Percentiles rank a stretch among this genome's conserved stretches.
phyloP scores from a whole-genome alignment of 2,113 vertebrate genomes.

The Erinaceus europaeus region DNA sequence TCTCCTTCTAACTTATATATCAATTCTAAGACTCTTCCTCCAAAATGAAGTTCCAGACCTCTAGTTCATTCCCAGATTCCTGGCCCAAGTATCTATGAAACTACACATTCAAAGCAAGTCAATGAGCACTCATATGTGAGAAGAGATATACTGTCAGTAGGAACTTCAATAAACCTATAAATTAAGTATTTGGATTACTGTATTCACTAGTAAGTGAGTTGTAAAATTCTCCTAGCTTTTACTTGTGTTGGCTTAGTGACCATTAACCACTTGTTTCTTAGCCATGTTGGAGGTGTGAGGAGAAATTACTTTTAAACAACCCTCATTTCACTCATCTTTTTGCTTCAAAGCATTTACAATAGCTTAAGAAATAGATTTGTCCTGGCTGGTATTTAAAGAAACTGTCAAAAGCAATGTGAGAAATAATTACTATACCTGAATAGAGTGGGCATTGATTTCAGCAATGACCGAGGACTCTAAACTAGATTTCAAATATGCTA shows the following conservation, averaged over 20 bases:
- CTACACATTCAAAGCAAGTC: neutral
- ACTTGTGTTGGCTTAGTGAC: neutral
- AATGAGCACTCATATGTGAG: neutral
- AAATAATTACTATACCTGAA: conserved; percentile 62
- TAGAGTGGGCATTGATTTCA: conserved; percentile 36
- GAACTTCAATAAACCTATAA: conserved; percentile 23
- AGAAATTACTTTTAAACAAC: conserved; percentile 20
- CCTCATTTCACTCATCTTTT: neutral
- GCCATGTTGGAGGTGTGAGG: neutral
- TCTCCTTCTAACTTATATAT: too few species aligned
- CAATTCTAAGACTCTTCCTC: too few species aligned
- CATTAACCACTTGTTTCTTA: conserved; percentile 1
- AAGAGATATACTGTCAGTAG: neutral
- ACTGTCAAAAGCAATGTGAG: conserved; percentile 68
- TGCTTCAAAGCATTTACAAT: conserved; percentile 34
- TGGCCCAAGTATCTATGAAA: neutral
- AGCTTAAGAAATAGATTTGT: conserved; percentile 68
- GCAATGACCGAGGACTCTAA: conserved; percentile 1
- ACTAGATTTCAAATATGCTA: neutral
- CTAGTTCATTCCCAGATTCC: neutral
- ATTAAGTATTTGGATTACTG: neutral
- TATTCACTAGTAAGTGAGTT: neutral
- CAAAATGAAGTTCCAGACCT: neutral
- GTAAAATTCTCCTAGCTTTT: neutral
- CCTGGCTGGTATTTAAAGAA: conserved; percentile 60